These are phyloP conservation scores for Lemur catta DNA, from an alignment of 2,797 vertebrate species.

Conservation along the genomic window DNA sequence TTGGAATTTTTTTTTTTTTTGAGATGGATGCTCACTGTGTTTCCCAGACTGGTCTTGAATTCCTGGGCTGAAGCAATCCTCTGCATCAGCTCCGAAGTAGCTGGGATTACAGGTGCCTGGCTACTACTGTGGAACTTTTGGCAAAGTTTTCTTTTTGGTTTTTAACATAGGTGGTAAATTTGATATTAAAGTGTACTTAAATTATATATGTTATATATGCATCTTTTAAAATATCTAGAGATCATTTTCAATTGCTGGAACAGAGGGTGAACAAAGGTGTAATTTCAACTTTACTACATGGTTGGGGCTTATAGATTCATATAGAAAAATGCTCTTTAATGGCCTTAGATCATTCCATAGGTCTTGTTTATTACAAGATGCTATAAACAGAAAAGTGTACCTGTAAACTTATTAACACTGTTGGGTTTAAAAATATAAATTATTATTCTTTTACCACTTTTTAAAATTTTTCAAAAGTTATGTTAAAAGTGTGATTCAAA, in stretches of 20 bases:
- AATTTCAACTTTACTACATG: background rate
- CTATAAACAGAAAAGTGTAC: conserved; percentile 8
- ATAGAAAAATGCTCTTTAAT: background rate
- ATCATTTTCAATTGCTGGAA: background rate
- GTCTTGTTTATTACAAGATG: background rate
- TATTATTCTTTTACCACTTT: background rate
- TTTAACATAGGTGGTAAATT: background rate
- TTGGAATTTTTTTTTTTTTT: background rate
- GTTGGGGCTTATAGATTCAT: background rate
- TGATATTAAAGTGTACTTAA: background rate
- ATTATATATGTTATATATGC: background rate
- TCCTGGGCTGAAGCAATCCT: background rate
- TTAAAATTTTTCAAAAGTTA: background rate
- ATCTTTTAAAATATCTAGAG: background rate
- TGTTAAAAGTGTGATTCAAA: background rate
- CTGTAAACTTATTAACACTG: background rate
- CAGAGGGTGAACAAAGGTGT: background rate
- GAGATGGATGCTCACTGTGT: background rate
- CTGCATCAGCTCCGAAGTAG: background rate
- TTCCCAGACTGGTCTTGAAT: background rate
- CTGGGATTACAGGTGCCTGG: background rate
- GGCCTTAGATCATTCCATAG: background rate
- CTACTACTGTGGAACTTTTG: background rate
- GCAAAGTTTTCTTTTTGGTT: background rate
- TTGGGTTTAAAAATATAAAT: background rate